Conservation (phyloP, 1,140 invertebrate genomes). For the Chrysomallon squamiferum region DNA sequence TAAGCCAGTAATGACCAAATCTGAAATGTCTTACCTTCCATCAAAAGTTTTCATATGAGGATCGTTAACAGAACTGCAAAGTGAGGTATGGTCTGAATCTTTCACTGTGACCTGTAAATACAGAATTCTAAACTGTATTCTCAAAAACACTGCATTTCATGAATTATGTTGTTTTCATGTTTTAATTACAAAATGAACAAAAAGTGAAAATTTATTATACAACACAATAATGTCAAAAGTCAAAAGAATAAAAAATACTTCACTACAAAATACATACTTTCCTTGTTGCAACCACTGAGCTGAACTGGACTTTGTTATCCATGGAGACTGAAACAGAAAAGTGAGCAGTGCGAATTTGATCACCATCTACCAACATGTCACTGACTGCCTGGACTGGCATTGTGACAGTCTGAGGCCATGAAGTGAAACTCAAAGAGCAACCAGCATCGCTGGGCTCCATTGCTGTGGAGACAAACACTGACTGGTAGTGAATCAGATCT, state of each 20-base stretch:
- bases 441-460: neutral
- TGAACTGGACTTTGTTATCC: neutral
- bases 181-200: too few relatives aligned
- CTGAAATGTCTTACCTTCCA: constrained; percentile 33
- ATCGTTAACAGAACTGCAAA: constrained; percentile 49
- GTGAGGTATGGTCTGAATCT: constrained; percentile 37
- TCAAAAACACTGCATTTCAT: too few relatives aligned
- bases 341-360: neutral
- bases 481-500: neutral
- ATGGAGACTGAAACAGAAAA: neutral
- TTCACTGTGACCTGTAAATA: constrained; percentile 31
- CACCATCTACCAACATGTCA: neutral
- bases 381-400: neutral
- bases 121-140: too few relatives aligned
- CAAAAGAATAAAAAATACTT: too few relatives aligned
- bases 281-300: neutral
- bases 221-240: neutral
- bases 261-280: neutral
- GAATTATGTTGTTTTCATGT: too few relatives aligned
- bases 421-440: neutral
- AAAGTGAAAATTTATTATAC: neutral
- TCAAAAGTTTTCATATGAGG: constrained; percentile 56
- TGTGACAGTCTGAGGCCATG: neutral
- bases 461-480: neutral
- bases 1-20: too few relatives aligned